Evolutionary conservation across 2,888 invertebrate genomes (phyloP), one percentile per base, ranked within the genome.

Genomic region (Cataglyphis albicans): DNA sequence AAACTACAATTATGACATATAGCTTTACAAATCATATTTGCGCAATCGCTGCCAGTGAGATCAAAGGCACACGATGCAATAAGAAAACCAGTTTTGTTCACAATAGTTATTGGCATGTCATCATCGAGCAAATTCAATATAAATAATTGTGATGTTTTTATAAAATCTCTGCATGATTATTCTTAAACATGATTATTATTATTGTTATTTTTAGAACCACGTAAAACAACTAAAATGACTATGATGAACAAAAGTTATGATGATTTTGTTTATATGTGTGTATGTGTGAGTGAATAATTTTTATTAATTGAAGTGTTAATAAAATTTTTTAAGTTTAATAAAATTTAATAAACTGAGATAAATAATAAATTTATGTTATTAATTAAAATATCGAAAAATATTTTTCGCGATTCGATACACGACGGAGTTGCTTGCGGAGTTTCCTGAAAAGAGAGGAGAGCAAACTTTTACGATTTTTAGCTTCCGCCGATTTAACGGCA

Each of bases 401-500:
- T 21, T 67, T 63, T 57, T 63, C 48, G 29, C 29, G 61, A 74
- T 59, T 67, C 64, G 32, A 70, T 64, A 52, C 32, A 65, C 67
- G 65, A 87, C 2, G 29, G 29, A 29, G 29, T 29, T 1, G 29
- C 84, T 67, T 38, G 61, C 82, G 15, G 9, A 29, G 63, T 44
- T n/a, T 65, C 44, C 21, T 10, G 57, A 21, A 7, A 25, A n/a
- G 32, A 18, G 59, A n/a, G 52, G 29, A 72, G 59, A 57, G 59
- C 7, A 9, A 64, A 88, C 86, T 92, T 93, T 93, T 92, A 93
- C 91, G 93, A 93, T 93, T 93, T 92, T 92, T 91, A 90, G 91
- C 92, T 88, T 90, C 92, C 88, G 89, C 90, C 92, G 93, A 94
- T 94, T 94, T 94, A 94, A 94, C 92, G 94, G 92, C 93, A 88